A percentile compares a stretch with the other conserved stretches of the same genome.
phyloP scores from a whole-genome alignment of 2,888 invertebrate genomes.

The Dendrolimus houi region DNA sequence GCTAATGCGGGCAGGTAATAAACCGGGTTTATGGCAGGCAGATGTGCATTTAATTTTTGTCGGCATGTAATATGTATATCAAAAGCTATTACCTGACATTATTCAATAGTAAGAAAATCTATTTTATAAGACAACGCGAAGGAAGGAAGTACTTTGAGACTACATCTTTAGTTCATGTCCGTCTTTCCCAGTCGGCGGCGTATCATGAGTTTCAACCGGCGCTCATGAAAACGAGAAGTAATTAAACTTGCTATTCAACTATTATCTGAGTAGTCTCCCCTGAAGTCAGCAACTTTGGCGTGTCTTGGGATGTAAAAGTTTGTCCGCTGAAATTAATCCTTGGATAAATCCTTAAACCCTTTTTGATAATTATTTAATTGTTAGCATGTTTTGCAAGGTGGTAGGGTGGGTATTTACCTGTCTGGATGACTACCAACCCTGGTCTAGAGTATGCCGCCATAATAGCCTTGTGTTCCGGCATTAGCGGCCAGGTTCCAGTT shows the following conservation, averaged over 20 bases:
- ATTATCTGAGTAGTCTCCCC: slow-evolving; percentile 51
- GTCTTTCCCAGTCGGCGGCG: slow-evolving; percentile 10
- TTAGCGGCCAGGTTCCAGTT: too few relatives aligned
- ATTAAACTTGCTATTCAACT: slow-evolving; percentile 69
- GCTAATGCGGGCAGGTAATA: too few relatives aligned
- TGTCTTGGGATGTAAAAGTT: slow-evolving; percentile 54
- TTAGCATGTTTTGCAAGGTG: background rate
- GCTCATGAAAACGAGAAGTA: slow-evolving; percentile 52
- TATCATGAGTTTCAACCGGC: slow-evolving; percentile 24
- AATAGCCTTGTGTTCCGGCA: too few relatives aligned
- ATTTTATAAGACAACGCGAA: too few relatives aligned
- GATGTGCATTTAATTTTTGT: too few relatives aligned
- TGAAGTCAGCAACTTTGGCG: slow-evolving; percentile 50
- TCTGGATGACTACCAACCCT: too few relatives aligned
- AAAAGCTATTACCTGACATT: too few relatives aligned
- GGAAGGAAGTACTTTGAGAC: too few relatives aligned
- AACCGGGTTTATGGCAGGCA: too few relatives aligned
- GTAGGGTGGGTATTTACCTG: too few relatives aligned
- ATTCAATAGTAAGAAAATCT: background rate
- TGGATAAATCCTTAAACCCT: slow-evolving; percentile 40
- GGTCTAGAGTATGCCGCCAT: too few relatives aligned
- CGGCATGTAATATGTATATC: too few relatives aligned
- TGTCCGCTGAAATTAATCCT: slow-evolving; percentile 54
- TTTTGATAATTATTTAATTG: slow-evolving; percentile 27
- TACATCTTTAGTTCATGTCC: slow-evolving; percentile 9